These are phyloP conservation scores for Ceyx melanurus DNA, from an alignment of 2,113 vertebrate species.

Conservation along the genomic window DNA sequence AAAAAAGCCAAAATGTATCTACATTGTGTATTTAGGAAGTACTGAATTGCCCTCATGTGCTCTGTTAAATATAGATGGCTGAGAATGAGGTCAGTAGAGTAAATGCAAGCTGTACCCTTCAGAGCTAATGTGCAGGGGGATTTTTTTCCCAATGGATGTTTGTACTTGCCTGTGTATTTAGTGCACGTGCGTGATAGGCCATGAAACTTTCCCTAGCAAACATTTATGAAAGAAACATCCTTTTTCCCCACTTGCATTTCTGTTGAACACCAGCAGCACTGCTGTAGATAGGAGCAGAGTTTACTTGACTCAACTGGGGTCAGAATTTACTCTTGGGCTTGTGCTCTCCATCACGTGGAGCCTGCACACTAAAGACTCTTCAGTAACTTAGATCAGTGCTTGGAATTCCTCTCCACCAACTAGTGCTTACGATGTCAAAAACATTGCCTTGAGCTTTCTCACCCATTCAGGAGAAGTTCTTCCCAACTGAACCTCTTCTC, in stretches of 20 bases:
- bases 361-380: neutral
- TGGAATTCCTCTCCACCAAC: neutral
- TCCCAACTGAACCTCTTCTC: neutral
- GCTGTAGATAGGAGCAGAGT: neutral
- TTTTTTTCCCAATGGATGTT: neutral
- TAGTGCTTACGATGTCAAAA: neutral
- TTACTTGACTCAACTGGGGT: neutral
- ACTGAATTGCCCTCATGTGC: neutral
- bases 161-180: neutral
- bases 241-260: neutral
- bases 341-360: neutral
- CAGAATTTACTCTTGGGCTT: neutral
- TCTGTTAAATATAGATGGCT: conserved; percentile 26
- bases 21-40: neutral
- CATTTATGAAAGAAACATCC: neutral
- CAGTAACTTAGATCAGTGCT: neutral
- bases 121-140: neutral
- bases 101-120: neutral
- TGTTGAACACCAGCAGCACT: neutral
- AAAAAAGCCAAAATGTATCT: neutral
- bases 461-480: neutral
- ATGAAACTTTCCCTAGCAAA: neutral
- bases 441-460: conserved; percentile 3
- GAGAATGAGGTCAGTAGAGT: conserved; percentile 48
- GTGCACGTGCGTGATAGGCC: neutral